Evolutionary conservation across 1,140 invertebrate genomes (phyloP), one percentile per base, ranked within the genome.

Genomic region (Lordiphosa collinella): DNA sequence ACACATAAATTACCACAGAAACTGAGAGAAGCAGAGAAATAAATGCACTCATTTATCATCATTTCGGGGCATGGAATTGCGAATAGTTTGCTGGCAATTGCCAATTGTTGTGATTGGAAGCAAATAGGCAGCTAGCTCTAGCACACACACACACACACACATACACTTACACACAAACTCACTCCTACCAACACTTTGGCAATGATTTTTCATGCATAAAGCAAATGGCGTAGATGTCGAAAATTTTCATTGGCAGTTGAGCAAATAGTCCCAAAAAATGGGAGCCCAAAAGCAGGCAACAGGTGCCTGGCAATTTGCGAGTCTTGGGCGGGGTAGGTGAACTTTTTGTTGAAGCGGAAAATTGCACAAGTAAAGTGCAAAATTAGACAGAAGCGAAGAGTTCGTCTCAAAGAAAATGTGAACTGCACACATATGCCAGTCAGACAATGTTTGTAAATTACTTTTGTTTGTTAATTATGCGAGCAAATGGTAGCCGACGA

Each of bases 311-410:
- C 65, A 69, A 69, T 59, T 64, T 69, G 54, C n/a, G 8, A 65
- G n/a, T 22, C 37, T 31, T 14, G 5, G 14, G 9, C 14, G 46
- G 14, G 32, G 29, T 9, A 12, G 32, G 13, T 11, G 14, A 48
- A 51, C 54, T 46, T 9, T 49, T 59, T 65, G 49, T 41, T 35
- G 49, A 59, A 69, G 61, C 66, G 59, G 61, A 69, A 69, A 69
- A 69, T 69, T 69, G 62, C 66, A 69, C 55, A 69, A 69, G 60
- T 69, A 69, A 69, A 69, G 66, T 69, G 61, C 50, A 65, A 69
- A 69, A 69, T 69, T 69, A 69, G 66, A 65, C 55, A 55, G 49
- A 59, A 25, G 48, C 47, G n/a, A 29, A 22, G 48, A 56, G 31
- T 43, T 46, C 31, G 37, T 53, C 54, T 55, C 61, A 69, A 69